Base-by-base conservation (phyloP, 2,113 vertebrate species). In the Potamarius usumacintae region DNA sequence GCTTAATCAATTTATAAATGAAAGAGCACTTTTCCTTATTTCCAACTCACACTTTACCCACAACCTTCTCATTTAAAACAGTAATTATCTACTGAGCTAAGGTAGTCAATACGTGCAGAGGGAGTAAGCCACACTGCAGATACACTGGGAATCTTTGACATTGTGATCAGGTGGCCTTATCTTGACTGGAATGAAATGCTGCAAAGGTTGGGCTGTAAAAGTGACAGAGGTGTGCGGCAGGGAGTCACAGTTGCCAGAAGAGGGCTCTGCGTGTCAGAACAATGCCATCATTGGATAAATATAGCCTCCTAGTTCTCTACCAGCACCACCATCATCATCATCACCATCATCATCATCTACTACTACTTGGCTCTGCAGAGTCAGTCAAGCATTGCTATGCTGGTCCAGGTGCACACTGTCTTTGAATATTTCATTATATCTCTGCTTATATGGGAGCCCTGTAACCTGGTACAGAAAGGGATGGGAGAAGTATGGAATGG, bases 351-450 rank as follows among this genome's bases (percentile, higher is more conserved):
- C 86, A 91, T 42, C 84, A 22, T 81, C 86, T 50, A 27, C 15
- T 58, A 72, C 84, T 77, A 69, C 71, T 53, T 77, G 58, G 81
- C 71, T 83, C 71, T 87, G 78, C 84, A 77, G 65, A 69, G 62
- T 83, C 89, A 90, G 88, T 90, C 79, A 27, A 85, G 89, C 90
- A 93, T 95, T 94, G 93, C 91, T 91, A 94, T 91, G 88, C 94
- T 72, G 93, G 91, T 89, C 92, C 88, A 91, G 90, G 93, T 92
- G 91, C 92, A 87, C 92, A 87, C 91, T 90, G 92, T 93, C 92
- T 92, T 90, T 96, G 93, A 96, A 96, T 96, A 95, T 96, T 96
- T 96, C 93, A 96, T 94, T 93, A 89, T 90, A 92, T 90, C 90
- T 89, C 90, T 93, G 93, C 92, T 94, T 93, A 94, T 95, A 92